A percentile compares a stretch with the other conserved stretches of the same genome.
phyloP scores from a whole-genome alignment of 2,113 vertebrate genomes.

The Leucosticte australis region DNA sequence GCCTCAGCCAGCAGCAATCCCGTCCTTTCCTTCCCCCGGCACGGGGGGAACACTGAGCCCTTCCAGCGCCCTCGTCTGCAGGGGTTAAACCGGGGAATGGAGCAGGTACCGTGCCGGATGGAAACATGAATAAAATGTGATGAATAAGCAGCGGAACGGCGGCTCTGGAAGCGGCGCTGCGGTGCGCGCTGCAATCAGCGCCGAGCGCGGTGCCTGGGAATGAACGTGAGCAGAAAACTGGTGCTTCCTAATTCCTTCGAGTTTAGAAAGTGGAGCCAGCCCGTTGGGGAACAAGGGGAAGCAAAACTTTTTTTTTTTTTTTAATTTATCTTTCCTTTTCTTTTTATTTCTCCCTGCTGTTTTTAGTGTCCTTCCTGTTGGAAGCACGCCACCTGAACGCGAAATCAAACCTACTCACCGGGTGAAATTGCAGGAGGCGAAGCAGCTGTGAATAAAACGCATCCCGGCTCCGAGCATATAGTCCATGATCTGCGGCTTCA shows the following conservation, averaged over 20 bases:
- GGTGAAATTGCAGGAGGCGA: constrained; percentile 50
- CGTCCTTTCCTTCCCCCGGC: background rate
- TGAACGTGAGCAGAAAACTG: background rate
- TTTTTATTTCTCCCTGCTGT: background rate
- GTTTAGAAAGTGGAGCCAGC: constrained; percentile 12
- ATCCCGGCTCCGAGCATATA: constrained; percentile 38
- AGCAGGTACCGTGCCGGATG: background rate
- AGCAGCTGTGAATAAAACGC: constrained; percentile 28
- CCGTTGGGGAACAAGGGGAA: background rate
- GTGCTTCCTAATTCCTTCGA: background rate
- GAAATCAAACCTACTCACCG: constrained; percentile 70
- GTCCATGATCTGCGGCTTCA: constrained; percentile 62
- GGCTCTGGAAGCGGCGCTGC: background rate
- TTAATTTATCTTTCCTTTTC: background rate
- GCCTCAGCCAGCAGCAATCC: background rate
- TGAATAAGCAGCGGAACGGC: background rate
- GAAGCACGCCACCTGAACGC: background rate
- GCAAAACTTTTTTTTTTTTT: background rate
- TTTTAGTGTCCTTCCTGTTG: background rate
- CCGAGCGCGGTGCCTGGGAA: background rate
- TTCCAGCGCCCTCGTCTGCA: background rate
- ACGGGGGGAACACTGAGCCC: background rate
- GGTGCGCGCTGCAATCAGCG: background rate
- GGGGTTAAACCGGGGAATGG: background rate
- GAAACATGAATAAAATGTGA: background rate